A percentile compares a stretch with the other conserved stretches of the same genome.
Conservation (phyloP, 2,888 invertebrate species). For the Xylota segnis region DNA sequence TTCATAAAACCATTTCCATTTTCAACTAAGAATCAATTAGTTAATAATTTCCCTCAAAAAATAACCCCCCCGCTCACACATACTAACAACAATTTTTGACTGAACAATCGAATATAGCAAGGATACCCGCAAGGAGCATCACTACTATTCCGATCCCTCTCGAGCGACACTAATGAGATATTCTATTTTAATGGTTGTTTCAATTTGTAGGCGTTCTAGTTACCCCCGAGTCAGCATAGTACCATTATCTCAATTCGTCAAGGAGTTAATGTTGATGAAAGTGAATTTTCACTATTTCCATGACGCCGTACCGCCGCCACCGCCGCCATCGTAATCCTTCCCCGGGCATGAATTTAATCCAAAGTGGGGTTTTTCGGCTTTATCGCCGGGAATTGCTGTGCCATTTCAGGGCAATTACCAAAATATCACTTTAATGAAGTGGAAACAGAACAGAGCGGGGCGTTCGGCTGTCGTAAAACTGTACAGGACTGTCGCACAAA, state of each 20-base stretch:
- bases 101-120: conserved; percentile 2
- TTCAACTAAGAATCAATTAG: conserved; percentile 17
- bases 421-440: conserved; percentile 67
- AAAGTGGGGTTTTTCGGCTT: conserved; percentile 33
- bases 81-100: conserved; percentile 3
- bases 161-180: conserved; percentile 56
- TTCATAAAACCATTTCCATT: conserved; percentile 11
- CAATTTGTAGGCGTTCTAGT: conserved; percentile 53
- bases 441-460: conserved; percentile 33
- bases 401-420: conserved; percentile 57
- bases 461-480: conserved; percentile 17
- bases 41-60: conserved; percentile 2
- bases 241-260: conserved; percentile 65
- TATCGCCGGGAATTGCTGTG: conserved; percentile 27
- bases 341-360: conserved; percentile 44
- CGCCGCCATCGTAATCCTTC: conserved; percentile 16
- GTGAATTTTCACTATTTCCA: conserved; percentile 49
- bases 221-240: conserved; percentile 40
- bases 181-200: conserved; percentile 58
- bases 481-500: conserved; percentile 45
- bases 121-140: neutral
- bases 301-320: neutral
- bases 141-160: conserved; percentile 3
- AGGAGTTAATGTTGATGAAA: conserved; percentile 68
- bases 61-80: neutral